Base-by-base conservation (phyloP, 1,140 invertebrate species). In the Leptonema lineaticorne region DNA sequence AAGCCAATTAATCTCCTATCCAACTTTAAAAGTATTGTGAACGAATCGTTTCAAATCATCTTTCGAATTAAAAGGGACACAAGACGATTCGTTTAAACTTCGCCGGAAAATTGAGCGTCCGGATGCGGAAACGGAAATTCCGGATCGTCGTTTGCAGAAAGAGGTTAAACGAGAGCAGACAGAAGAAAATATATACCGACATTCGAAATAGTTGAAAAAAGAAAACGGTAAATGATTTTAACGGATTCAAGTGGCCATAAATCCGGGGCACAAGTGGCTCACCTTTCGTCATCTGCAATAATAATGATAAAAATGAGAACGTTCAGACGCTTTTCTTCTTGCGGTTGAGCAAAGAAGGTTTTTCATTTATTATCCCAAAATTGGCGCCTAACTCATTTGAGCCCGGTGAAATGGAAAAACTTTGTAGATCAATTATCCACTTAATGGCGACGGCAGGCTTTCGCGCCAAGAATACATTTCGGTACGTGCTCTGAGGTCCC, bases 341-440 rank as follows among this genome's bases (percentile, higher is more conserved):
- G 11, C 37, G 37, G 37, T 45, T n/a, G n/a, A n/a, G n/a, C n/a
- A n/a, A n/a, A n/a, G n/a, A 16, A 16, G 56, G 56, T 45, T 62
- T 60, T 62, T 62, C 59, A 62, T 62, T 62, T 62, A 62, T 62
- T 45, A 62, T 62, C 59, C 58, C 37, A 20, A 28, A 53, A 62
- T 24, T 18, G 22, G 11, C 37, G 16, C 37, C 56, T 27, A 22
- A 22, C 26, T 58, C 56, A 58, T 27, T 27, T 58, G 20, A 27
- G 6, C 56, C 26, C 20, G 59, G 59, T 62, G 59, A 62, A 62
- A 62, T 62, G 59, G 59, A 62, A 62, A 62, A 62, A 62, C 59
- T 62, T 62, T 62, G 37, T 20, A 62, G 59, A 62, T 62, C 59
- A 62, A 62, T 62, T 62, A 62, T 62, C 59, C 59, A 62, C 59